A percentile compares a stretch with the other conserved stretches of the same genome.
Conservation (phyloP, 2,888 invertebrate species). For the Drosophila anomalata region DNA sequence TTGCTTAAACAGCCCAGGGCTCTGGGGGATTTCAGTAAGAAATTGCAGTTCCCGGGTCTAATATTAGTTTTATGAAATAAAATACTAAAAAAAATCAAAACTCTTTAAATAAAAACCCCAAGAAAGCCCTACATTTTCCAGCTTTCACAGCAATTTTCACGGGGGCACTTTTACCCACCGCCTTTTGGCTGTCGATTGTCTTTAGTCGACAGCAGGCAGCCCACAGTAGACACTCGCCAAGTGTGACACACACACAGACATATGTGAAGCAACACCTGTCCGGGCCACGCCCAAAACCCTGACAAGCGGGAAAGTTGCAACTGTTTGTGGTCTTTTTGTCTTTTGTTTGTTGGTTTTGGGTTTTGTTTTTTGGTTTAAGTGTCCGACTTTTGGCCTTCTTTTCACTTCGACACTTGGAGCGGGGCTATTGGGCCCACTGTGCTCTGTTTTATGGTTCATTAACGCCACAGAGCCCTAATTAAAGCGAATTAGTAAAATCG, state of each 20-base stretch:
- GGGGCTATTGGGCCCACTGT: constrained; percentile 7
- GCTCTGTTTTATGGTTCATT: constrained; percentile 37
- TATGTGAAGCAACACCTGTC: constrained; percentile 28
- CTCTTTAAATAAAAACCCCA: not conserved
- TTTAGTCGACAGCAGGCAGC: constrained; percentile 11
- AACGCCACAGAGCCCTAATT: constrained; percentile 32
- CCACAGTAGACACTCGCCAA: constrained; percentile 14
- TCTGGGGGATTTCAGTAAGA: too few relatives aligned
- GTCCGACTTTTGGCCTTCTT: constrained; percentile 34
- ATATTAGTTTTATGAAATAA: too few relatives aligned
- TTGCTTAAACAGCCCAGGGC: too few relatives aligned
- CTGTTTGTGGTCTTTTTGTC: not conserved
- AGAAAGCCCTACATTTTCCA: constrained; percentile 1
- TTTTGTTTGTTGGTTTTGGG: not conserved
- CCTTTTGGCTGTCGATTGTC: constrained; percentile 13
- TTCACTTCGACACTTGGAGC: not conserved
- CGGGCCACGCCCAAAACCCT: constrained; percentile 32
- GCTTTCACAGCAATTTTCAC: constrained; percentile 11
- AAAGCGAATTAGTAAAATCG: constrained; percentile 31
- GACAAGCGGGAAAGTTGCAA: constrained; percentile 32
- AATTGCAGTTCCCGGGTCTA: too few relatives aligned
- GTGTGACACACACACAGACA: constrained; percentile 19
- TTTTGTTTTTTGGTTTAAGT: not conserved
- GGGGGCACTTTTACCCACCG: constrained; percentile 24
- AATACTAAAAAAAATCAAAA: too few relatives aligned